Percentiles rank a stretch among this genome's conserved stretches.
Conservation (phyloP, 92 coral and sea anemone genomes). For the Parazoanthus darwini region DNA sequence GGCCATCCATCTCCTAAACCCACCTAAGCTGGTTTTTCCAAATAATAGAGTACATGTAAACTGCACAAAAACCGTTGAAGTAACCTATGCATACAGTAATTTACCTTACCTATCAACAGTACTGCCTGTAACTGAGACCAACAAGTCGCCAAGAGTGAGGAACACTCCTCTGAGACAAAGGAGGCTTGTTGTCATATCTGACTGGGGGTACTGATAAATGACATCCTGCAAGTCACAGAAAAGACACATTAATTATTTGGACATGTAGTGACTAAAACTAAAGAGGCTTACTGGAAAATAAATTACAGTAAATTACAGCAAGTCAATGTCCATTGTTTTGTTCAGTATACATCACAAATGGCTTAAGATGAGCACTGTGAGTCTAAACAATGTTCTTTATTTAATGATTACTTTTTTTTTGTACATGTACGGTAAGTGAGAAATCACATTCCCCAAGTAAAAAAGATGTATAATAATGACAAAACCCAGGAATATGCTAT, state of each 20-base stretch:
- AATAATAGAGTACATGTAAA: neutral
- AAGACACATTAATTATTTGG: too few species aligned
- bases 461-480: too few species aligned
- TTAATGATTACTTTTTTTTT: too few species aligned
- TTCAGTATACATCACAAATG: too few species aligned
- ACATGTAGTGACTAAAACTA: neutral
- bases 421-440: too few species aligned
- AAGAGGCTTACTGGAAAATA: too few species aligned
- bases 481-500: too few species aligned
- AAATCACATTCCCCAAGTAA: too few species aligned
- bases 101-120: constrained; percentile 77
- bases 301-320: too few species aligned
- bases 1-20: neutral
- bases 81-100: neutral
- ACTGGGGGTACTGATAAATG: constrained; percentile 84
- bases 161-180: constrained; percentile 89
- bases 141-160: constrained; percentile 87
- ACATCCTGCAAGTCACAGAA: constrained; percentile 67
- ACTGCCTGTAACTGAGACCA: constrained; percentile 88
- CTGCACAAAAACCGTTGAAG: neutral
- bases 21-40: neutral
- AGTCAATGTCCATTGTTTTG: too few species aligned
- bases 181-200: constrained; percentile 66
- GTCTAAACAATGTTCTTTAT: too few species aligned
- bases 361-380: too few species aligned